Conservation (phyloP, 2,113 vertebrate genomes). For the Brienomyrus brachyistius region DNA sequence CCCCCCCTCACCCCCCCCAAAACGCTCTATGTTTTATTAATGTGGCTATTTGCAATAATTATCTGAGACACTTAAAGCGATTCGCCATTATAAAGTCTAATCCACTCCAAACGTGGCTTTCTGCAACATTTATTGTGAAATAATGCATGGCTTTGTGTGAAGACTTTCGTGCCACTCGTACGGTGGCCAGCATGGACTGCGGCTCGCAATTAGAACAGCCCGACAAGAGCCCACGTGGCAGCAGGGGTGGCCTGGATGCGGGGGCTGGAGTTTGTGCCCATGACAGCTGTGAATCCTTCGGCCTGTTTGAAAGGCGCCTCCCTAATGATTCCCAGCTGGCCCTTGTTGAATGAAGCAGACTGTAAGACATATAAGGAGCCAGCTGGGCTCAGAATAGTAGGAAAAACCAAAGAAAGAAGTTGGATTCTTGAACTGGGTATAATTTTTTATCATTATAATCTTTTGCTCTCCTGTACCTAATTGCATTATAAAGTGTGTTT, state of each 20-base stretch:
- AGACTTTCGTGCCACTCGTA: not conserved
- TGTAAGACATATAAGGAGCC: not conserved
- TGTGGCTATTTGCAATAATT: conserved; percentile 52
- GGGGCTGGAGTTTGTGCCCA: not conserved
- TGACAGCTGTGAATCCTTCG: not conserved
- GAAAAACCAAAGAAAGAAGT: not conserved
- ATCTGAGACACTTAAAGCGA: conserved; percentile 42
- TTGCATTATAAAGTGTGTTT: not conserved
- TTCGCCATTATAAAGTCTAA: conserved; percentile 32
- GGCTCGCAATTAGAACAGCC: not conserved
- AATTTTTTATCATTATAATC: not conserved
- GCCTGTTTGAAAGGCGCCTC: not conserved
- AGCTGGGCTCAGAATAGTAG: not conserved
- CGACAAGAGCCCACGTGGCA: not conserved
- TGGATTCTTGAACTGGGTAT: not conserved
- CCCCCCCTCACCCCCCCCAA: not conserved
- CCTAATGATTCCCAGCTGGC: not conserved
- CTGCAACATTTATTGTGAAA: conserved; percentile 34
- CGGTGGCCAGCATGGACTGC: not conserved
- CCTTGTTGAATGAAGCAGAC: not conserved
- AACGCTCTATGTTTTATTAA: conserved; percentile 44
- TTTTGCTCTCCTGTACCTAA: not conserved
- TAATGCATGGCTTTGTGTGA: conserved; percentile 20
- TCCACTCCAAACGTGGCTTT: conserved; percentile 36
- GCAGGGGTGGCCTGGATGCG: not conserved